Percentiles rank a stretch among this genome's conserved stretches.
These are phyloP conservation scores for Sesamia nonagrioides DNA, from an alignment of 1,140 invertebrate species.

Conservation along the genomic window DNA sequence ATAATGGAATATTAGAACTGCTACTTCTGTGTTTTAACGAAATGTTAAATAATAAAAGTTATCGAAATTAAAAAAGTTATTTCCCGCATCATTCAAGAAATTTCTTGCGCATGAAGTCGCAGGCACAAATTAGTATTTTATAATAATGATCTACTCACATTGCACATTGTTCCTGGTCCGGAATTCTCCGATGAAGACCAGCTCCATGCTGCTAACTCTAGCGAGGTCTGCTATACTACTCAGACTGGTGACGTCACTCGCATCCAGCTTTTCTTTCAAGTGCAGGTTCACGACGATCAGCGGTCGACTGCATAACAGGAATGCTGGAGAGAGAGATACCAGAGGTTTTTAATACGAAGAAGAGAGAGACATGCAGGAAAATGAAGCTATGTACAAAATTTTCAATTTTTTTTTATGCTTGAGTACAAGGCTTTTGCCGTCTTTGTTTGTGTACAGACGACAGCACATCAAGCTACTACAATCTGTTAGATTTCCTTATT, in stretches of 20 bases:
- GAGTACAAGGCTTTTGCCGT: too few species aligned
- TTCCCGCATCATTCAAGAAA: too few species aligned
- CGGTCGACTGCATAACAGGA: slow-evolving; percentile 74
- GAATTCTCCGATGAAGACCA: slow-evolving; percentile 76
- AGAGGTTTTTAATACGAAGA: background rate
- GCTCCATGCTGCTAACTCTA: slow-evolving; percentile 56
- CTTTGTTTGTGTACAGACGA: too few species aligned
- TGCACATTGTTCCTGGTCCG: slow-evolving; percentile 68
- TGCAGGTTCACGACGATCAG: slow-evolving; percentile 72
- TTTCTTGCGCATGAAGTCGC: too few species aligned
- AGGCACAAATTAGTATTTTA: too few species aligned
- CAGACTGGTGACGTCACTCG: slow-evolving; percentile 61
- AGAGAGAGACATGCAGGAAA: too few species aligned
- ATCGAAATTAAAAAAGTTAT: background rate
- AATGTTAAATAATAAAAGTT: background rate
- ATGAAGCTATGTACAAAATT: too few species aligned
- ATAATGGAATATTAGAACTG: too few species aligned
- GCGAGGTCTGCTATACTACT: slow-evolving; percentile 64
- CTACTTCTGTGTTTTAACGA: too few species aligned
- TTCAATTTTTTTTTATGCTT: too few species aligned
- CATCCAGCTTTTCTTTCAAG: slow-evolving; percentile 63
- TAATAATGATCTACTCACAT: slow-evolving; percentile 70
- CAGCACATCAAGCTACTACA: too few species aligned
- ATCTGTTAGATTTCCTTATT: too few species aligned
- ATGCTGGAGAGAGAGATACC: slow-evolving; percentile 64